Conservation (phyloP, 2,888 invertebrate species). For the Endomychus coccineus region DNA sequence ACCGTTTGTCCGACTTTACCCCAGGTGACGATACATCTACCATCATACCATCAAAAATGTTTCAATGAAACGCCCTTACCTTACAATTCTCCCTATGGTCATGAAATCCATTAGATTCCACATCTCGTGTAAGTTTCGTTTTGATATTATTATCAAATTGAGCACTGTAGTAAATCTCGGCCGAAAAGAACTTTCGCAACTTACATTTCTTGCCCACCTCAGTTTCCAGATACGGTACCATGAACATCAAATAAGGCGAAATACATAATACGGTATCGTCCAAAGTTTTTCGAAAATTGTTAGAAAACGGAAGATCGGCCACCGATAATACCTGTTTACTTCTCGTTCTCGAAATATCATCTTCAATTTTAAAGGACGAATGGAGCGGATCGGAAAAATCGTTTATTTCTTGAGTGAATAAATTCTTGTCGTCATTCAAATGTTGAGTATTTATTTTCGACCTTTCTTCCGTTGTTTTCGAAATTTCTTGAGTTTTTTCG, state of each 20-base stretch:
- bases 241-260: slow-evolving; percentile 79
- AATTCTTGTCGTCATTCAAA: slow-evolving; percentile 22
- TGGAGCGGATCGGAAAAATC: slow-evolving; percentile 81
- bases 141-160: slow-evolving; percentile 42
- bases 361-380: slow-evolving; percentile 28
- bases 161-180: slow-evolving; percentile 64
- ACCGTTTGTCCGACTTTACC: too few species aligned
- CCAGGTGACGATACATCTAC: too few species aligned
- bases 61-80: too few species aligned
- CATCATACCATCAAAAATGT: too few species aligned
- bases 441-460: slow-evolving; percentile 10
- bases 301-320: slow-evolving; percentile 54
- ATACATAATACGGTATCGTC: slow-evolving; percentile 69
- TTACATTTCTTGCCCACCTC: slow-evolving; percentile 71
- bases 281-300: slow-evolving; percentile 66
- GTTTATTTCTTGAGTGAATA: slow-evolving; percentile 39
- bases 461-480: not conserved
- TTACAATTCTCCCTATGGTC: too few species aligned
- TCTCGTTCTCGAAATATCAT: slow-evolving; percentile 10
- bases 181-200: slow-evolving; percentile 64
- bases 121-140: slow-evolving; percentile 26
- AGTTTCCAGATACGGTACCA: slow-evolving; percentile 82
- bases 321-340: slow-evolving; percentile 44
- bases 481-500: slow-evolving; percentile 1
- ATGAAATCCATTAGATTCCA: too few species aligned